phyloP scores from a whole-genome alignment of 2,113 vertebrate genomes.

The Rostratula benghalensis region DNA sequence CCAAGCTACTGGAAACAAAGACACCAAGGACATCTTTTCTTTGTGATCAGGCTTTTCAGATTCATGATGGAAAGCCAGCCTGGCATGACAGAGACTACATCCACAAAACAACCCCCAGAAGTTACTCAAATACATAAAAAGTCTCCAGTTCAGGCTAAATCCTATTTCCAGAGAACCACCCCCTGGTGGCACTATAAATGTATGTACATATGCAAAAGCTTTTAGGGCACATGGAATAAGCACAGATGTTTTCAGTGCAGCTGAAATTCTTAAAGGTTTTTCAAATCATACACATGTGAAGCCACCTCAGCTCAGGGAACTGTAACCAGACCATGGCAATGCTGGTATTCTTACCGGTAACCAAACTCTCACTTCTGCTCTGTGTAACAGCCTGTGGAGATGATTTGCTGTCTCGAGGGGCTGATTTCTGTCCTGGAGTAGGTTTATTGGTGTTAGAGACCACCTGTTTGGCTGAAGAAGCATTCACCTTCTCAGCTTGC shows the following conservation, averaged over 20 bases:
- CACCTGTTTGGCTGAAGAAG: not conserved
- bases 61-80: not conserved
- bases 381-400: not conserved
- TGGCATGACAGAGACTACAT: not conserved
- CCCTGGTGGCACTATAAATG: not conserved
- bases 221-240: not conserved
- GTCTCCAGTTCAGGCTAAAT: not conserved
- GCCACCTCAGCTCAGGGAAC: not conserved
- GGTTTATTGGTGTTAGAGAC: not conserved
- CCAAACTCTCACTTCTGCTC: not conserved
- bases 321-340: accelerated
- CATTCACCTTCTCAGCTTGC: not conserved
- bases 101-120: not conserved
- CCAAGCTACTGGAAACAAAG: not conserved
- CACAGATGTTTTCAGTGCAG: not conserved
- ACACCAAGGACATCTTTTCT: not conserved
- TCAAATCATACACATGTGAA: accelerated
- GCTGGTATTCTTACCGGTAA: not conserved
- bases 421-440: not conserved
- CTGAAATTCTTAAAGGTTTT: not conserved
- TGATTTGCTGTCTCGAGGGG: not conserved
- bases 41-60: not conserved
- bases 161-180: not conserved
- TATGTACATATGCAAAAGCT: accelerated
- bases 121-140: not conserved